phyloP scores from a whole-genome alignment of 2,797 vertebrate species.

The Helicolenus hilgendorfi region DNA sequence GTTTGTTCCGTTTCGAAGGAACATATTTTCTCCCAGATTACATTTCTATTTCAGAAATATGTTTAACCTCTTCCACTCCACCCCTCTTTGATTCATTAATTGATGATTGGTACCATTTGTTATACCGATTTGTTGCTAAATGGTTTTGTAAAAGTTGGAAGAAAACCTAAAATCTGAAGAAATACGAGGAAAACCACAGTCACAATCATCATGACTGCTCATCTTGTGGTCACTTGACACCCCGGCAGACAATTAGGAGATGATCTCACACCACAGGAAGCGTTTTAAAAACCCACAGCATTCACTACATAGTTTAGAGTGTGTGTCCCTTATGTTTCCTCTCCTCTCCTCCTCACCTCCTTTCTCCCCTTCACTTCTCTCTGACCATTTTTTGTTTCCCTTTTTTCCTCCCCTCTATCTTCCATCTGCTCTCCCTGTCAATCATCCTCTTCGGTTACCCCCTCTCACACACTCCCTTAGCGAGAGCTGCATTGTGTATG shows the following conservation, averaged over 20 bases:
- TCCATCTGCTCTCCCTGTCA: conserved; percentile 68
- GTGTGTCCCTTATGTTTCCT: conserved; percentile 17
- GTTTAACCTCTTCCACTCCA: too few species aligned
- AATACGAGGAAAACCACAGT: conserved; percentile 25
- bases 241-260: conserved; percentile 50
- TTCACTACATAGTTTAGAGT: conserved; percentile 43
- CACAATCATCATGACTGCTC: conserved; percentile 25
- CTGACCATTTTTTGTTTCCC: conserved; percentile 18
- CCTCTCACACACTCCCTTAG: conserved; percentile 43
- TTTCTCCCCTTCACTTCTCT: conserved; percentile 37
- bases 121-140: too few species aligned
- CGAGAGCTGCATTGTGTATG: conserved; percentile 41
- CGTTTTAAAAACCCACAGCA: conserved; percentile 62
- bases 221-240: conserved; percentile 53
- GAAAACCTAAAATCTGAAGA: conserved; percentile 26
- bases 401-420: conserved; percentile 39
- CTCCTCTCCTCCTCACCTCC: conserved; percentile 37
- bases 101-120: too few species aligned
- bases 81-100: too few species aligned
- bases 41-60: too few species aligned
- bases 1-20: too few species aligned
- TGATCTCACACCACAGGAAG: conserved; percentile 49
- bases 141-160: not conserved
- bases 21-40: too few species aligned
- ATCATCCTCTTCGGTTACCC: conserved; percentile 65